phyloP scores from a whole-genome alignment of 2,797 vertebrate species.

The Eospalax fontanierii region DNA sequence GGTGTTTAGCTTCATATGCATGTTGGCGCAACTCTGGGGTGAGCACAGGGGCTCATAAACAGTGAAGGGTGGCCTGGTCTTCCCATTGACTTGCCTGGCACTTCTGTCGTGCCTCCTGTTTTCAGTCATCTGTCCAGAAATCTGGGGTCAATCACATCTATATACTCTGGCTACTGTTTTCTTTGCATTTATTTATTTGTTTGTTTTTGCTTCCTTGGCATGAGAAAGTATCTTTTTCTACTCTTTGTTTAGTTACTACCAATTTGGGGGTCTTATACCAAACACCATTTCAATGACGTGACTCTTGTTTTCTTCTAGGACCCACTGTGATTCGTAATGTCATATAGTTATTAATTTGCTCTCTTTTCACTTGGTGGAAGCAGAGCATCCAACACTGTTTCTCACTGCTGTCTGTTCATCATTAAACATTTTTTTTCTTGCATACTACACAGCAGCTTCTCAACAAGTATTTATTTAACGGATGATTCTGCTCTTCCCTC shows the following conservation, averaged over 20 bases:
- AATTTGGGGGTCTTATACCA: constrained; percentile 26
- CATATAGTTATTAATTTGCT: constrained; percentile 28
- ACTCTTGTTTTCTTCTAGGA: neutral
- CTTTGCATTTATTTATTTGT: neutral
- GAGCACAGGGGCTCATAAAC: neutral
- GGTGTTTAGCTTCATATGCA: neutral
- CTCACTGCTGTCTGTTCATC: neutral
- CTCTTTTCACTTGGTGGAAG: neutral
- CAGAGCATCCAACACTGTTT: neutral
- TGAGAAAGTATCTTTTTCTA: constrained; percentile 23
- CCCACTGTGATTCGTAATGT: neutral
- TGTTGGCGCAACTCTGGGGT: neutral
- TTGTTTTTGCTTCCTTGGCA: constrained; percentile 43
- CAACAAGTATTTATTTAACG: constrained; percentile 41
- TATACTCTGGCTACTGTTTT: neutral
- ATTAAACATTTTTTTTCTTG: neutral
- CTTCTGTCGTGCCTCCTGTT: neutral
- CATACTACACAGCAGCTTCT: constrained; percentile 15
- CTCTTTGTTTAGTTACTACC: constrained; percentile 16
- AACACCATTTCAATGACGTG: constrained; percentile 40
- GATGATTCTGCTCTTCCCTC: constrained; percentile 29
- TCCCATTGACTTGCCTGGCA: neutral
- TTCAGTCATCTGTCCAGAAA: constrained; percentile 22
- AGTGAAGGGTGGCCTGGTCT: too few relatives aligned
- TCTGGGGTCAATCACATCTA: neutral